Base-by-base conservation (phyloP, 2,888 invertebrate genomes). In the Oscheius sp. region DNA sequence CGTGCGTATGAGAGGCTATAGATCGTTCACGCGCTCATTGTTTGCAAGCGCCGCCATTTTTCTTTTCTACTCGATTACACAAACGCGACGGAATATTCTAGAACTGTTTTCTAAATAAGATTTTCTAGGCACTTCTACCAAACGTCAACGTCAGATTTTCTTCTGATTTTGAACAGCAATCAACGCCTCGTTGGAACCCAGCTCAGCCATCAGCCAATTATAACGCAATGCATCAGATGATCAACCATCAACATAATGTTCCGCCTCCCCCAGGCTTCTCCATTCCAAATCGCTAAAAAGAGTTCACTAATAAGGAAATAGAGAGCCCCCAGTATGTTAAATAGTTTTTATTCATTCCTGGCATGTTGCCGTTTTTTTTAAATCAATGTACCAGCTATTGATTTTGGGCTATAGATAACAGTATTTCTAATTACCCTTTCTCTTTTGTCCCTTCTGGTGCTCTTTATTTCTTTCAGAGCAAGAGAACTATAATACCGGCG, bases 101-200 rank as follows among this genome's bases (percentile, higher is more conserved):
- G 17, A 37, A 27, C 5, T 42, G 42, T 45, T 27, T 27, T 45
- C 6, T 12, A 12, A 15, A n/a, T n/a, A 33, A 5, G 23, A 20
- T n/a, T 39, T 66, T 58, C 39, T n/a, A 81, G 67, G 82, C 83
- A 3, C 65, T 84, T 20, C 69, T 84, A n/a, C 83, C 83, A 12
- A 83, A 83, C 55, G 83, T 83, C 33, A 84, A 83, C 65, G 82
- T 84, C 3, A 74, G 82, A 15, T 84, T 84, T 52, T 76, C 78
- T 61, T 72, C 74, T 8, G 73, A 72, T 45, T 48, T 66, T 46
- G 75, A 73, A 37, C 71, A 71, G 45, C 66, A 65, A 31, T 20
- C 50, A 15, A 12, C 29, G 17, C 46, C 34, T n/a, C 53, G 48
- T 29, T 42, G 42, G 52, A 20, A 17, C 10, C 45, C 31, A 4